Base-by-base conservation (phyloP, 2,888 invertebrate genomes). In the Parascotia fuliginaria region DNA sequence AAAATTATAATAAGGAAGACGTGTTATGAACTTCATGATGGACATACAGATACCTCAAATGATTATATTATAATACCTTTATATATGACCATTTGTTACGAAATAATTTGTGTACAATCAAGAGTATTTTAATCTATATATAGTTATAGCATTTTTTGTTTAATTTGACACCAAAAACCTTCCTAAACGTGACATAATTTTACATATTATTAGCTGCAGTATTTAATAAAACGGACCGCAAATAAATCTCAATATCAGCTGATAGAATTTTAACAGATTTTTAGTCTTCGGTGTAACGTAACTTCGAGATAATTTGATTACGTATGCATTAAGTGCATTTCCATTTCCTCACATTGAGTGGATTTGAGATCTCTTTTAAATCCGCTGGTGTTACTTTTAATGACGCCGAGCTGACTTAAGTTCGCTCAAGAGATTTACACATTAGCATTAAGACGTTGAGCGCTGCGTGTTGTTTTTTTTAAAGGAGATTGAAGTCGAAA, bases 291-390 rank as follows among this genome's bases (percentile, higher is more conserved):
- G 70, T 73, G 65, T 72, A 46, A 71, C 28, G 31, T 1, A 13
- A 65, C 73, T 55, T 68, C 60, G 58, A 75, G 79, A 83, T 87
- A 86, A 89, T 88, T 88, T 86, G 86, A 89, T 89, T 89, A 89
- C 83, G 88, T 89, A 89, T 89, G 89, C 87, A 88, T 88, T 89
- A 89, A 88, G 83, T 87, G 87, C 87, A 89, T 86, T 87, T 83
- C 85, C 87, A 88, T 89, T 87, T 85, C 86, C 85, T 81, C 53
- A 54, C 42, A 64, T 67, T 73, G 79, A 69, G 73, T 65, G 67
- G 71, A 75, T 76, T 79, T 68, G 70, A 75, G 81, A 83, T 81
- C 80, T 82, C 81, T 87, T 88, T 87, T 78, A 83, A 80, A 84
- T 78, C 75, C 72, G 57, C 57, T 76, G 63, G 68, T 75, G 77